Percentiles rank a stretch among this genome's conserved stretches.
phyloP scores from a whole-genome alignment of 2,797 vertebrate species.

The Pangasius krempfi region DNA sequence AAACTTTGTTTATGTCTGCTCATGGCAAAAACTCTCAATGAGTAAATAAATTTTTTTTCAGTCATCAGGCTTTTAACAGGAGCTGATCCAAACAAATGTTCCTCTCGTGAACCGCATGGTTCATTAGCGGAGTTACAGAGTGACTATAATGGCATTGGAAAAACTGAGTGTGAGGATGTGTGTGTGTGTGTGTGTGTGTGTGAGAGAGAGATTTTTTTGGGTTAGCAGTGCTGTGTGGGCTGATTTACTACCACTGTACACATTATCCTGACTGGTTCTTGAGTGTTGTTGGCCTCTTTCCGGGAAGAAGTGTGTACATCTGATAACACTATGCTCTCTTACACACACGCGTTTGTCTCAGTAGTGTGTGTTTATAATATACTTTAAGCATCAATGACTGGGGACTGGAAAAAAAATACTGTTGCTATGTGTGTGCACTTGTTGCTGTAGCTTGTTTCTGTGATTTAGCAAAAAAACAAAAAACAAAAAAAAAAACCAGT shows the following conservation, averaged over 20 bases:
- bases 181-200: not conserved
- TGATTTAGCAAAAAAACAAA: not conserved
- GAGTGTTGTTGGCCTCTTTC: constrained; percentile 18
- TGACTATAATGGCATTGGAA: constrained; percentile 9
- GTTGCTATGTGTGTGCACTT: not conserved
- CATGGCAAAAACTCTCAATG: not conserved
- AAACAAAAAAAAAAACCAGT: not conserved
- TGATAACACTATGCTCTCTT: not conserved
- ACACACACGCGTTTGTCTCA: not conserved
- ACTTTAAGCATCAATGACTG: not conserved
- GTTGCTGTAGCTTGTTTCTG: not conserved
- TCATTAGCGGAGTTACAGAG: constrained; percentile 10
- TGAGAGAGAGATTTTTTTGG: not conserved
- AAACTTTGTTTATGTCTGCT: not conserved
- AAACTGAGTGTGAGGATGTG: not conserved
- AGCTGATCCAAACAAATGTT: not conserved
- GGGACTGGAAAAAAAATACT: not conserved
- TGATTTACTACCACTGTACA: constrained; percentile 27
- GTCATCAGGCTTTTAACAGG: not conserved
- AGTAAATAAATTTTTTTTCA: not conserved
- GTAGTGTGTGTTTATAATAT: not conserved
- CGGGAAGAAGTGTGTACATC: not conserved
- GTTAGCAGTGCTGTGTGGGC: constrained; percentile 5
- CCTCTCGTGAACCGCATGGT: not conserved
- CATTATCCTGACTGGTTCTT: constrained; percentile 20